phyloP scores from a whole-genome alignment of 2,797 vertebrate species.

The Poliocrania exsul region DNA sequence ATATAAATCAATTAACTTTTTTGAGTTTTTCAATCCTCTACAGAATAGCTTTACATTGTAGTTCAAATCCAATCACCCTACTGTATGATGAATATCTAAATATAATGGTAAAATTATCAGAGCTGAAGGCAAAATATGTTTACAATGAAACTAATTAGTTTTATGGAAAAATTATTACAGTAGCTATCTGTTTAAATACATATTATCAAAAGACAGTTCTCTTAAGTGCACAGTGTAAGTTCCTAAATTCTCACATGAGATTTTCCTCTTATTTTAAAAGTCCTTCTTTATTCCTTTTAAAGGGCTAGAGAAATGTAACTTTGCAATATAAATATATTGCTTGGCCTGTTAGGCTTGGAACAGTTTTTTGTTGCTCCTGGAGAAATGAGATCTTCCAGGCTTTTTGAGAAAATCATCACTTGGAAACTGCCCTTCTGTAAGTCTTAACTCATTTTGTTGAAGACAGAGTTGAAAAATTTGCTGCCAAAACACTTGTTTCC shows the following conservation, averaged over 20 bases:
- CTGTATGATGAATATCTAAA: background rate
- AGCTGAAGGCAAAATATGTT: background rate
- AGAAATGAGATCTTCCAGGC: background rate
- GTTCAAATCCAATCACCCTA: background rate
- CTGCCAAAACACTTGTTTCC: background rate
- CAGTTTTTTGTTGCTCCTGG: background rate
- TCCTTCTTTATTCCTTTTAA: background rate
- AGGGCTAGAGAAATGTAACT: background rate
- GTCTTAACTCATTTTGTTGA: background rate
- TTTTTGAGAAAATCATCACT: background rate
- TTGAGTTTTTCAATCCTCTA: background rate
- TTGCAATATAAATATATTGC: background rate
- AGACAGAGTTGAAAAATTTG: background rate
- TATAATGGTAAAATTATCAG: background rate
- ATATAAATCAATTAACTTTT: background rate
- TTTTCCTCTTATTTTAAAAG: background rate
- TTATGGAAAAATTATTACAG: background rate
- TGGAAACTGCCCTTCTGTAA: background rate
- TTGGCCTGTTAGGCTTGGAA: background rate
- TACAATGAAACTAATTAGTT: background rate
- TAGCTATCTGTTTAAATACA: background rate
- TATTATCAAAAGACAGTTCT: background rate
- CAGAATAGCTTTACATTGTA: background rate
- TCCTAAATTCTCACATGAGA: background rate
- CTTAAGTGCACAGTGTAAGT: background rate